phyloP scores from a whole-genome alignment of 2,888 invertebrate genomes.

The Prosapia bicincta region DNA sequence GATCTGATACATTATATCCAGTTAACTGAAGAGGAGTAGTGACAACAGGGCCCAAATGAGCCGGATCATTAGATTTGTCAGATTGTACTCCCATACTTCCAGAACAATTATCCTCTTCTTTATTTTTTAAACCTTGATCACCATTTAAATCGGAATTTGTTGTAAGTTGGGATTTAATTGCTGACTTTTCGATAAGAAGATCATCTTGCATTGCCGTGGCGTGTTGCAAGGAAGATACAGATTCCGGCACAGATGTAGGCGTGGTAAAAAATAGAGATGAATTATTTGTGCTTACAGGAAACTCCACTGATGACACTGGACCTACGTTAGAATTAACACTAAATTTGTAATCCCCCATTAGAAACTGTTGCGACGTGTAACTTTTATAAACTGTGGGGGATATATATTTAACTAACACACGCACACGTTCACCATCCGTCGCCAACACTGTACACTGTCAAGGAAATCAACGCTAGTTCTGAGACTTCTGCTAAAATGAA shows the following conservation, averaged over 20 bases:
- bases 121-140: constrained; percentile 39
- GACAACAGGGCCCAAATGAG: constrained; percentile 38
- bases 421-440: constrained; percentile 32
- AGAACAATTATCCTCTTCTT: constrained; percentile 41
- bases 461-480: constrained; percentile 18
- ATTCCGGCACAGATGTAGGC: constrained; percentile 41
- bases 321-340: constrained; percentile 42
- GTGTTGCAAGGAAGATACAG: constrained; percentile 41
- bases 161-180: constrained; percentile 38
- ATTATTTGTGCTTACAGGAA: constrained; percentile 39
- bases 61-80: constrained; percentile 39
- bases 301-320: constrained; percentile 42
- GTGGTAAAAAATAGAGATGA: constrained; percentile 41
- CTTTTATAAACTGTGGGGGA: constrained; percentile 24
- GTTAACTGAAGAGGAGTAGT: constrained; percentile 42
- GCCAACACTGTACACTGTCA: constrained; percentile 32
- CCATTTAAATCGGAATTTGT: constrained; percentile 39
- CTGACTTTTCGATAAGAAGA: constrained; percentile 41
- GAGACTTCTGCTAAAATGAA: constrained; percentile 27
- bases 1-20: constrained; percentile 42
- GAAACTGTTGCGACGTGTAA: constrained; percentile 31
- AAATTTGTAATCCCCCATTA: constrained; percentile 44
- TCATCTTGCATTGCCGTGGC: constrained; percentile 42
- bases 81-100: constrained; percentile 39
- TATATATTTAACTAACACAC: constrained; percentile 28